Base-by-base conservation (phyloP, 2,888 invertebrate genomes). In the Myopa testacea region DNA sequence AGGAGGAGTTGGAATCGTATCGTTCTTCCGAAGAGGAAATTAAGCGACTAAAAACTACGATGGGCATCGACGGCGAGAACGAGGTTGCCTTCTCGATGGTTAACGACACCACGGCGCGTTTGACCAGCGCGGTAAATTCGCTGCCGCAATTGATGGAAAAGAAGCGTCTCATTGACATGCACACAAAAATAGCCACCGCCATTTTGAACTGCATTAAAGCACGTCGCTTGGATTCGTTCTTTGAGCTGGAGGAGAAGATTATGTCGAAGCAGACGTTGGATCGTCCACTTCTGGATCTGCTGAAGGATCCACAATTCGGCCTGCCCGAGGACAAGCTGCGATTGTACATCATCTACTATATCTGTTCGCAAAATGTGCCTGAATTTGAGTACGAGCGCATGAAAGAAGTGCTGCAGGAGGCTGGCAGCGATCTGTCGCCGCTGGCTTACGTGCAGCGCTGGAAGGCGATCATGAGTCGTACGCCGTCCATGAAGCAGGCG, bases 161-260 rank as follows among this genome's bases (percentile, higher is more conserved):
- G 91, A 99, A 99, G 89, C 92, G 98, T 60, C 92, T 99, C 16
- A 98, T 99, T 83, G 99, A 99, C 87, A 97, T 98, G 96, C 99
- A 99, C 88, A 99, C 98, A 38, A 98, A 98, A 82, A 95, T 99
- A 81, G 99, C 99, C 4, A 99, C 99, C 91, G 94, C 94, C 14
- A 94, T 96, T 82, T 90, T 96, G 78, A 95, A 96, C 89, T 92
- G 91, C 73, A 96, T 97, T 68, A 97, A 98, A 91, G 93, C 94
- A 0, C 92, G 98, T 75, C 94, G 98, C 82, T 90, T 99, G 73
- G 99, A 99, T 88, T 96, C 97, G 0, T 97, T 96, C 87, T 99
- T 99, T 87, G 99, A 99, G 90, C 91, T 97, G 79, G 99, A 99
- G 91, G 99, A 99, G 88, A 99, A 98, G 89, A 94, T 99, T 69